Percentiles rank a stretch among this genome's conserved stretches.
Evolutionary conservation across 2,113 vertebrate genomes (phyloP).

Genomic region (Gallinago jamesoni): DNA sequence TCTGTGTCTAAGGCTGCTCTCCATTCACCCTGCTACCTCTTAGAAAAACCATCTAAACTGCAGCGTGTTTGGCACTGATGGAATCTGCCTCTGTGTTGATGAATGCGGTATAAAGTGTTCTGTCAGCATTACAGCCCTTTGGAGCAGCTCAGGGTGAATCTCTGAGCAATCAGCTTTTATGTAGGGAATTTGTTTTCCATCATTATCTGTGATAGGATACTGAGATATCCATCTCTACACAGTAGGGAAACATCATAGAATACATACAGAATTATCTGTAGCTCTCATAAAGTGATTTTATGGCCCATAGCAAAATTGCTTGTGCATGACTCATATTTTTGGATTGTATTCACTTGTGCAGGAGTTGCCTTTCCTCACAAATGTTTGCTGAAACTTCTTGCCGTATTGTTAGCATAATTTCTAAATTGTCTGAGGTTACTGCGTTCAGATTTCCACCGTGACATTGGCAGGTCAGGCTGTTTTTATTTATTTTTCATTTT

Average conservation of each 20-base stretch:
- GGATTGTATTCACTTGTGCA: constrained; percentile 55
- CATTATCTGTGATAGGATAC: constrained; percentile 70
- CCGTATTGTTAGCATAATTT: constrained; percentile 63
- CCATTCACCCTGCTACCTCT: not conserved
- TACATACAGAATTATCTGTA: constrained; percentile 70
- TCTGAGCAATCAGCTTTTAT: constrained; percentile 68
- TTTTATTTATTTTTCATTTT: constrained; percentile 69
- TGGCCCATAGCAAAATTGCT: constrained; percentile 72
- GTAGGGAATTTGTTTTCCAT: constrained; percentile 70
- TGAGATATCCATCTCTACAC: constrained; percentile 65
- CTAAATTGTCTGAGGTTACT: constrained; percentile 61
- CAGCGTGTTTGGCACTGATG: constrained; percentile 40
- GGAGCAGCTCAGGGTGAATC: constrained; percentile 57
- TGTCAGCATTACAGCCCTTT: constrained; percentile 19
- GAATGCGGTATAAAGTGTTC: not conserved
- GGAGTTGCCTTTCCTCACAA: constrained; percentile 53
- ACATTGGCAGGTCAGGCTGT: constrained; percentile 56
- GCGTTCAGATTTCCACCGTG: constrained; percentile 51
- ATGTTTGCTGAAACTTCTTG: constrained; percentile 69
- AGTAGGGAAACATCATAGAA: constrained; percentile 72
- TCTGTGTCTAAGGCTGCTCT: constrained; percentile 20
- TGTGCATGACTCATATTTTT: constrained; percentile 69
- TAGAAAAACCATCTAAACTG: not conserved
- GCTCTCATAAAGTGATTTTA: constrained; percentile 71
- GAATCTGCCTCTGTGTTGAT: constrained; percentile 41